These are phyloP conservation scores for Austrofundulus limnaeus DNA, from an alignment of 2,113 vertebrate genomes.

Conservation along the genomic window DNA sequence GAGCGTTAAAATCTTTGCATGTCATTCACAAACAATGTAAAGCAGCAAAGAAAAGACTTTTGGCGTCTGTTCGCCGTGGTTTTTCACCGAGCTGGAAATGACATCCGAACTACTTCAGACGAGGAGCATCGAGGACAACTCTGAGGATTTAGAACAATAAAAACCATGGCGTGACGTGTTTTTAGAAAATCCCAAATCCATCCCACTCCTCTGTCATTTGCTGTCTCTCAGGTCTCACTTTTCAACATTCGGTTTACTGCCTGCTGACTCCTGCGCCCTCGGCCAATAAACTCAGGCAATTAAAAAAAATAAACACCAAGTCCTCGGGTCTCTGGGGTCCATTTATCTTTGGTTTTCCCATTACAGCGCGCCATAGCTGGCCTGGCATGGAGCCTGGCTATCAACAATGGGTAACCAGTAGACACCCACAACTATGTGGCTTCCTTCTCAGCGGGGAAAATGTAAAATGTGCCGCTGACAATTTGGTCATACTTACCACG, in stretches of 20 bases:
- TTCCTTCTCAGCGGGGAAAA: slow-evolving; percentile 42
- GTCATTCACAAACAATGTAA: neutral
- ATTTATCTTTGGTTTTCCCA: slow-evolving; percentile 69
- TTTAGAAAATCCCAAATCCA: slow-evolving; percentile 25
- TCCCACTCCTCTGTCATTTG: slow-evolving; percentile 18
- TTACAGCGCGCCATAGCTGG: slow-evolving; percentile 49
- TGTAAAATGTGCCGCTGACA: slow-evolving; percentile 62
- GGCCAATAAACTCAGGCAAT: slow-evolving; percentile 53
- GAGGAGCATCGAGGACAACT: slow-evolving; percentile 18
- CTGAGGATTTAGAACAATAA: slow-evolving; percentile 22
- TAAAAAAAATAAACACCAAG: slow-evolving; percentile 70
- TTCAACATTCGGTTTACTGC: slow-evolving; percentile 45
- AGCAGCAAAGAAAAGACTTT: neutral
- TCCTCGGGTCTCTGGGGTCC: slow-evolving; percentile 54
- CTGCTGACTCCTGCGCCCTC: slow-evolving; percentile 42
- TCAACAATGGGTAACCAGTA: slow-evolving; percentile 73
- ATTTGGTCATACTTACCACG: slow-evolving; percentile 60
- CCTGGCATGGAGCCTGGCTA: slow-evolving; percentile 60
- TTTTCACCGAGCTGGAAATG: no score
- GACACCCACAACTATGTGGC: slow-evolving; percentile 68
- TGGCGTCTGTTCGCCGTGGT: neutral
- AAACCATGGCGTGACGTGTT: slow-evolving; percentile 13
- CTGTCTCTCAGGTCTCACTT: slow-evolving; percentile 36
- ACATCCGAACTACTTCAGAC: slow-evolving; percentile 6
- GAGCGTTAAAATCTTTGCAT: neutral